Evolutionary conservation across 1,140 invertebrate genomes (phyloP).

Genomic region (Heliconius eleuchia): DNA sequence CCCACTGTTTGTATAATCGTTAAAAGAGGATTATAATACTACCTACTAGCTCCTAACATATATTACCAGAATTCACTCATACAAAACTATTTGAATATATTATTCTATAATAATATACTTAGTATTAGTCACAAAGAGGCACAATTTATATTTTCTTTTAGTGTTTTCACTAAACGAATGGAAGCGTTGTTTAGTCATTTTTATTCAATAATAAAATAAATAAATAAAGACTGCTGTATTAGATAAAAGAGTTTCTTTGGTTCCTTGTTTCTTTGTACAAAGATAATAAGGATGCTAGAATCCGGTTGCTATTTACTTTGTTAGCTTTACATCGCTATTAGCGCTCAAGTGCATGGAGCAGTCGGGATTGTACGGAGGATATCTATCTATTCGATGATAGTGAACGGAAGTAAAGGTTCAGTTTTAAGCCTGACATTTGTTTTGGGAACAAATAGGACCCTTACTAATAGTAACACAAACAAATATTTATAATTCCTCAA

Average conservation of each 20-base stretch:
- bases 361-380: neutral
- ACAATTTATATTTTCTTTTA: too few relatives aligned
- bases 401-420: neutral
- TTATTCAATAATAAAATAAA: neutral
- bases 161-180: neutral
- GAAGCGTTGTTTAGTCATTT: neutral
- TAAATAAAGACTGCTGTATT: neutral
- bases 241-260: neutral
- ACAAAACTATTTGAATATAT: neutral
- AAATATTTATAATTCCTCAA: too few relatives aligned
- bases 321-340: slow-evolving; percentile 12
- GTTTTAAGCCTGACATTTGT: too few relatives aligned
- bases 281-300: slow-evolving; percentile 12
- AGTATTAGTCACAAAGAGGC: too few relatives aligned
- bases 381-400: neutral
- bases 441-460: too few relatives aligned
- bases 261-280: neutral
- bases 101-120: too few relatives aligned
- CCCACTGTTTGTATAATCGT: slow-evolving; percentile 50
- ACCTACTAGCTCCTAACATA: neutral
- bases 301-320: slow-evolving; percentile 8
- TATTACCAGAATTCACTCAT: neutral
- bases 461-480: too few relatives aligned
- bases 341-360: slow-evolving; percentile 6
- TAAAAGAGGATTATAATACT: neutral